Evolutionary conservation across 2,888 invertebrate genomes (phyloP).

Genomic region (Melolontha melolontha): DNA sequence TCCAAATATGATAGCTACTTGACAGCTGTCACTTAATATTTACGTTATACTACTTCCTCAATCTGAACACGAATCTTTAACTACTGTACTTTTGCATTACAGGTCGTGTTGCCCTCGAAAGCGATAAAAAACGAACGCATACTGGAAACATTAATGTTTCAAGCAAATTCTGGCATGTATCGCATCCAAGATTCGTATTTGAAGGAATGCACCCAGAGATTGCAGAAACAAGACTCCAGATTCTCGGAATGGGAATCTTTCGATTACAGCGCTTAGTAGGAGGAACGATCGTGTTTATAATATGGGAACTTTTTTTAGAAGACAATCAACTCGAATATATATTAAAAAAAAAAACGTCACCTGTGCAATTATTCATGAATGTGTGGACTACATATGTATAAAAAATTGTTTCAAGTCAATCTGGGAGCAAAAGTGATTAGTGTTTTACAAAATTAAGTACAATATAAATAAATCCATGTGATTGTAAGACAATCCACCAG

Average conservation of each 20-base stretch:
- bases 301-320: conserved; percentile 13
- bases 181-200: conserved; percentile 89
- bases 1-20: no score
- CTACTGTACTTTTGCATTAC: conserved; percentile 48
- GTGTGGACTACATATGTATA: conserved; percentile 46
- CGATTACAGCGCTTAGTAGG: conserved; percentile 70
- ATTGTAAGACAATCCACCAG: conserved; percentile 60
- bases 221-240: conserved; percentile 90
- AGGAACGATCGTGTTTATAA: background rate
- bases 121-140: conserved; percentile 93
- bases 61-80: no score
- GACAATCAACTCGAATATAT: conserved; percentile 42
- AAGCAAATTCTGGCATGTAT: conserved; percentile 94
- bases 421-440: conserved; percentile 58
- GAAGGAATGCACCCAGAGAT: conserved; percentile 87
- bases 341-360: conserved; percentile 44
- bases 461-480: conserved; percentile 47
- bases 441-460: conserved; percentile 51
- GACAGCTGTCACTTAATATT: no score
- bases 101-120: conserved; percentile 91
- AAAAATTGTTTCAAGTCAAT: conserved; percentile 47
- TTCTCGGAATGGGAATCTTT: conserved; percentile 86
- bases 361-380: conserved; percentile 45
- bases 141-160: conserved; percentile 91
- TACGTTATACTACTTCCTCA: no score